Percentiles rank a stretch among this genome's conserved stretches.
Conservation (phyloP, 2,113 vertebrate genomes). For the Tyto alba region DNA sequence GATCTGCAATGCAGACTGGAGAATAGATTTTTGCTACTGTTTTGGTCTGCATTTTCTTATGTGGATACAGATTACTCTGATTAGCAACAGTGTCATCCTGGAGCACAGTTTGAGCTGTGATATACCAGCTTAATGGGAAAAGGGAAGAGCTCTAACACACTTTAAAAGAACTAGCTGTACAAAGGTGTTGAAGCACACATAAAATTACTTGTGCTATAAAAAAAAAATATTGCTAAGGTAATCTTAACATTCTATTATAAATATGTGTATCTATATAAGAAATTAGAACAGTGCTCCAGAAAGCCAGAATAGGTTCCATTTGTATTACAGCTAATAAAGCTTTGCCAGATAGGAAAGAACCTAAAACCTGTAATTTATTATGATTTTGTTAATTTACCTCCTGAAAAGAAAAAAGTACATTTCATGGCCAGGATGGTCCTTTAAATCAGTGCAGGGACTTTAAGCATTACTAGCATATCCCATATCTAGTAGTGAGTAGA, state of each 20-base stretch:
- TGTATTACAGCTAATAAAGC: neutral
- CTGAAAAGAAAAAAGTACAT: neutral
- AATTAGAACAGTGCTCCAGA: neutral
- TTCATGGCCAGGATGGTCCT: neutral
- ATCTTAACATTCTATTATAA: neutral
- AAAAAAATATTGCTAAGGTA: conserved; percentile 9
- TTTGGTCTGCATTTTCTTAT: neutral
- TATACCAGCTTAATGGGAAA: neutral
- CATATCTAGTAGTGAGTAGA: neutral
- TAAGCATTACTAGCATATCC: neutral
- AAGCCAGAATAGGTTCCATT: neutral
- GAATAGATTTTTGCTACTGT: neutral
- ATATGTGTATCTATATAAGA: neutral
- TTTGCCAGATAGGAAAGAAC: neutral
- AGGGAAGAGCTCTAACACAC: neutral
- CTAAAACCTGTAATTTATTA: neutral
- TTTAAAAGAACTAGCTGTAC: neutral
- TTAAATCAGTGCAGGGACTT: neutral
- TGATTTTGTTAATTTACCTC: neutral
- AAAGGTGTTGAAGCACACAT: neutral
- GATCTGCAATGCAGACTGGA: neutral
- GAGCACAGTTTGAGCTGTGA: neutral
- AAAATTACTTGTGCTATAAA: neutral
- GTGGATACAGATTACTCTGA: neutral
- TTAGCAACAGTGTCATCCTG: neutral